phyloP scores from a whole-genome alignment of 2,797 vertebrate genomes.

The Pseudopleuronectes americanus region DNA sequence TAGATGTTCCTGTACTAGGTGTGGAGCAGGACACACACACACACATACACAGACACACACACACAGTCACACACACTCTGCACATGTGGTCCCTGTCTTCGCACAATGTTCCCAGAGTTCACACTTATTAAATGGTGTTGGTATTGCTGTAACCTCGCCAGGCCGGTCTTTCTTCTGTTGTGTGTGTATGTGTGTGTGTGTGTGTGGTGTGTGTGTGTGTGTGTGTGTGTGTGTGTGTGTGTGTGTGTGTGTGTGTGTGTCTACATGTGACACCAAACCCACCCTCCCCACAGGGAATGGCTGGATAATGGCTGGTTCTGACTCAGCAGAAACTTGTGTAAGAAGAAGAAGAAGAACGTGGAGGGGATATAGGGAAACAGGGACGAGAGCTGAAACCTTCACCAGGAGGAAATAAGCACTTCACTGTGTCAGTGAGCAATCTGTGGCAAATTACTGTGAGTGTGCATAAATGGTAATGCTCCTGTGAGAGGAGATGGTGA shows the following conservation, averaged over 20 bases:
- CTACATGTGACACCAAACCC: constrained; percentile 9
- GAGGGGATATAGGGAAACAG: background rate
- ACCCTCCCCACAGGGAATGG: constrained; percentile 50
- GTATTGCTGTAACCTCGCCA: constrained; percentile 66
- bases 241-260: constrained; percentile 25
- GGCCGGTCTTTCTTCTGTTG: constrained; percentile 58
- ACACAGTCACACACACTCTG: constrained; percentile 1
- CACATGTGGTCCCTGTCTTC: background rate
- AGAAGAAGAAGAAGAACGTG: constrained; percentile 18
- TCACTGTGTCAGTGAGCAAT: constrained; percentile 66
- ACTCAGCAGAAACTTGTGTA: constrained; percentile 68
- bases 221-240: constrained; percentile 25
- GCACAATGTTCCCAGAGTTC: constrained; percentile 59
- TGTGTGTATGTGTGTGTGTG: constrained; percentile 26
- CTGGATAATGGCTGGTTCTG: constrained; percentile 67
- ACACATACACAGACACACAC: constrained; percentile 8
- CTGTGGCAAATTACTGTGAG: constrained; percentile 65
- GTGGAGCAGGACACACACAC: constrained; percentile 41
- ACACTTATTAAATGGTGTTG: constrained; percentile 82
- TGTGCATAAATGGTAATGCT: constrained; percentile 69
- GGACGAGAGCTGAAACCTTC: constrained; percentile 42
- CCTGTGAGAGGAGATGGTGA: constrained; percentile 35
- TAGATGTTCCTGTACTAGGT: constrained; percentile 44
- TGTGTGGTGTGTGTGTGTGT: constrained; percentile 10
- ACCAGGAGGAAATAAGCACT: constrained; percentile 61